Conservation (phyloP, 1,140 invertebrate genomes). For the Laupala kohalensis region DNA sequence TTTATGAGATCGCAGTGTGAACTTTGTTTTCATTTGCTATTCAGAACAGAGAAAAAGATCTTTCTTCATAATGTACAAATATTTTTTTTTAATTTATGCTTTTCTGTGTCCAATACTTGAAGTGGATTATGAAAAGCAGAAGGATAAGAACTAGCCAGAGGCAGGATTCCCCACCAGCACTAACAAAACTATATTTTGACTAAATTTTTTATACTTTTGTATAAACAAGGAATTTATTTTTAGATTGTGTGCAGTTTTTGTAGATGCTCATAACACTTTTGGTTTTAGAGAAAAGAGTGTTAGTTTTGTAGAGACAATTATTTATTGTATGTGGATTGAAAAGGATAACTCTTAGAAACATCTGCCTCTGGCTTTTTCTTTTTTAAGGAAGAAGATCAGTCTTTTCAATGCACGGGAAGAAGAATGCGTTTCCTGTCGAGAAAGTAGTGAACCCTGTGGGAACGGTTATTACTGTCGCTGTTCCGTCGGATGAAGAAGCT, state of each 20-base stretch:
- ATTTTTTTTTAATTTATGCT: background rate
- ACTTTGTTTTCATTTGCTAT: too few relatives aligned
- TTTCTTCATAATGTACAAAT: too few relatives aligned
- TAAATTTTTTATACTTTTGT: background rate
- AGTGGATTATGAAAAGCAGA: slow-evolving; percentile 22
- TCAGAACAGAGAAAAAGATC: too few relatives aligned
- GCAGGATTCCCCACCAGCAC: slow-evolving; percentile 35
- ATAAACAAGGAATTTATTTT: background rate
- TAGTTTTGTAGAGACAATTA: background rate
- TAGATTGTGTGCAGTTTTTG: background rate
- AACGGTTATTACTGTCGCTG: slow-evolving; percentile 46
- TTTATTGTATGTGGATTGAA: background rate
- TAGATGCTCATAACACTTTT: background rate
- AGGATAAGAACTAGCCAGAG: slow-evolving; percentile 40
- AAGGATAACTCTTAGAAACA: slow-evolving; percentile 24
- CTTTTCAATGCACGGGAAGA: slow-evolving; percentile 30
- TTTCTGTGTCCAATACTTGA: slow-evolving; percentile 18
- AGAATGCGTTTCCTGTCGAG: slow-evolving; percentile 32
- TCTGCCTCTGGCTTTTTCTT: slow-evolving; percentile 66
- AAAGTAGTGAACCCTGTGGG: slow-evolving; percentile 59
- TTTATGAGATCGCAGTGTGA: too few relatives aligned
- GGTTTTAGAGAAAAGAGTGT: too few relatives aligned
- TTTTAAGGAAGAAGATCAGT: slow-evolving; percentile 48
- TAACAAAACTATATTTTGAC: background rate
- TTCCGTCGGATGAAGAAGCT: slow-evolving; percentile 14